phyloP scores from a whole-genome alignment of 1,140 invertebrate species.

The Drosophila insularis region DNA sequence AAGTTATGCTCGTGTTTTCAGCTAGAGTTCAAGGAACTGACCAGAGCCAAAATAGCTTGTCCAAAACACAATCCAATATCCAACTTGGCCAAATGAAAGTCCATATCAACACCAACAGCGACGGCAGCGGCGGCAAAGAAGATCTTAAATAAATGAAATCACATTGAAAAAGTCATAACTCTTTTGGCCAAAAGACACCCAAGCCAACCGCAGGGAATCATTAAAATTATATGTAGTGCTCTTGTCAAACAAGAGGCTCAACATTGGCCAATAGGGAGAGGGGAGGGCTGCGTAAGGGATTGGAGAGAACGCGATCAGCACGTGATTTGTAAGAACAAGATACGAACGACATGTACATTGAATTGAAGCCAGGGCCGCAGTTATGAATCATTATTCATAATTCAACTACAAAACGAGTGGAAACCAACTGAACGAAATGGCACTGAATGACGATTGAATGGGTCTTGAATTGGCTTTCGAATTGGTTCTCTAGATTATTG shows the following conservation, averaged over 20 bases:
- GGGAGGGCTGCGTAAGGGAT: conserved; percentile 13
- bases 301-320: conserved; percentile 64
- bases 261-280: conserved; percentile 13
- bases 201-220: conserved; percentile 67
- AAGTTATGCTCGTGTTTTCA: conserved; percentile 49
- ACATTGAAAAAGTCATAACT: conserved; percentile 78
- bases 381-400: conserved; percentile 76
- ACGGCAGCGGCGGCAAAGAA: neutral
- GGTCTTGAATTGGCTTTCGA: neutral
- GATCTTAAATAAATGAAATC: conserved; percentile 72
- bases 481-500: conserved; percentile 36
- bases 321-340: conserved; percentile 78
- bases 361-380: conserved; percentile 48
- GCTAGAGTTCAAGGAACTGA: conserved; percentile 69
- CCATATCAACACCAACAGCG: conserved; percentile 76
- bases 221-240: conserved; percentile 75
- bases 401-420: conserved; percentile 33
- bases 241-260: conserved; percentile 64
- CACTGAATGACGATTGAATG: neutral
- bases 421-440: conserved; percentile 22
- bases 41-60: conserved; percentile 42
- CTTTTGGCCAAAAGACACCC: conserved; percentile 49
- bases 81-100: conserved; percentile 64
- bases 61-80: too few relatives aligned
- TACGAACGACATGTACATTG: conserved; percentile 77